phyloP scores from a whole-genome alignment of 2,797 vertebrate species.

The Emydoidea blandingii region DNA sequence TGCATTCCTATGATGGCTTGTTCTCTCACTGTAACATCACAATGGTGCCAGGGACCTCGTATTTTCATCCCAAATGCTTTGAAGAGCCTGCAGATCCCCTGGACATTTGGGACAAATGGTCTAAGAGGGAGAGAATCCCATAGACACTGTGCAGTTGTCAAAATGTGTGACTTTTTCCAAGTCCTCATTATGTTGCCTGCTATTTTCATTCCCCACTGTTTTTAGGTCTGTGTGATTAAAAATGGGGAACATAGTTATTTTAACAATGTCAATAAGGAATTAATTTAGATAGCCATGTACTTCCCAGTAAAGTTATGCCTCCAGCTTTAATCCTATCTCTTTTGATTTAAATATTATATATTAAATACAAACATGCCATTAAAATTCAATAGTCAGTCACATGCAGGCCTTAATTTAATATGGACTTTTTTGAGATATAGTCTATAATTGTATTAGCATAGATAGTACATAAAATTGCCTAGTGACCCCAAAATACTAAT shows the following conservation, averaged over 20 bases:
- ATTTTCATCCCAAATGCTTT: neutral
- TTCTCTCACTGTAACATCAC: neutral
- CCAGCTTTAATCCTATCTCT: neutral
- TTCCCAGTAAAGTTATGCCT: neutral
- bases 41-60: neutral
- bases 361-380: neutral
- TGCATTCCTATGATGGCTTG: neutral
- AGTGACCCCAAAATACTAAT: neutral
- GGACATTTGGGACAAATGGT: neutral
- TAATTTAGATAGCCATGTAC: neutral
- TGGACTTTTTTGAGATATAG: neutral
- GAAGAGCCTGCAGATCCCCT: neutral
- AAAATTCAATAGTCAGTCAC: conserved; percentile 5
- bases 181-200: neutral
- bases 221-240: neutral
- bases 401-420: neutral
- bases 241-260: neutral
- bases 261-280: neutral
- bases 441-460: neutral
- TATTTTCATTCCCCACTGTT: neutral
- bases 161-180: neutral
- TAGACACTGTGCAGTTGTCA: rapidly evolving
- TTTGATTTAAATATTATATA: neutral
- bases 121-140: neutral
- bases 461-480: neutral